phyloP scores from a whole-genome alignment of 2,888 invertebrate species.

The Horisme vitalbata region DNA sequence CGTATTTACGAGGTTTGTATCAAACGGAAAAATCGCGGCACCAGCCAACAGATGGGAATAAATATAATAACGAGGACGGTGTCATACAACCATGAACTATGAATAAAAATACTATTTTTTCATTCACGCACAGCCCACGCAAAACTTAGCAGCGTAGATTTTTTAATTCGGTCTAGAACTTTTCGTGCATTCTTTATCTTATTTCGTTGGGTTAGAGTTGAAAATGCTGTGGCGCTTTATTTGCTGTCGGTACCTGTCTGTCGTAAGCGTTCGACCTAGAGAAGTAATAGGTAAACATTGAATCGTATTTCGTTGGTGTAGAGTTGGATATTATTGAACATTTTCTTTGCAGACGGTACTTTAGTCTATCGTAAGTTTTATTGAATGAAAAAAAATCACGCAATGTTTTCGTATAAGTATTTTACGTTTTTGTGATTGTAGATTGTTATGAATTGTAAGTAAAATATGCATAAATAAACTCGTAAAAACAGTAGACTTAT shows the following conservation, averaged over 20 bases:
- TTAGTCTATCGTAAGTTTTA: conserved; percentile 6
- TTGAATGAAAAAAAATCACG: not conserved
- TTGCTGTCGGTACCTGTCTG: conserved; percentile 18
- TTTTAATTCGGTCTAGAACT: conserved; percentile 24
- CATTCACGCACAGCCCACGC: conserved; percentile 36
- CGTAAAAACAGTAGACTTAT: too few species aligned
- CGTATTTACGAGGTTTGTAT: conserved; percentile 11
- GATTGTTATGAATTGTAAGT: too few species aligned
- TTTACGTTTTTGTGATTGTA: not conserved
- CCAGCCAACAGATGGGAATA: conserved; percentile 15
- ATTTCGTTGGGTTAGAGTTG: conserved; percentile 9
- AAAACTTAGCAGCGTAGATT: conserved; percentile 24
- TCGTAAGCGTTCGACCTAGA: conserved; percentile 9
- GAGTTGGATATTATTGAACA: not conserved
- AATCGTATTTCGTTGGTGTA: not conserved
- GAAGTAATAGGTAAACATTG: not conserved
- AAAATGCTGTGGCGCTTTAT: conserved; percentile 3
- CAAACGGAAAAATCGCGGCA: conserved; percentile 8
- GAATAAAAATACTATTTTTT: conserved; percentile 30
- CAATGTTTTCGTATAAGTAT: not conserved
- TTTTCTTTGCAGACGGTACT: conserved; percentile 19
- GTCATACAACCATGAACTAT: conserved; percentile 29
- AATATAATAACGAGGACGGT: conserved; percentile 25
- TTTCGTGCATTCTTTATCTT: not conserved
- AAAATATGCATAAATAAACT: too few species aligned